Conservation (phyloP, 37 sponge, comb jelly and placozoan genomes). For the Chondrilla cf. caribensis region DNA sequence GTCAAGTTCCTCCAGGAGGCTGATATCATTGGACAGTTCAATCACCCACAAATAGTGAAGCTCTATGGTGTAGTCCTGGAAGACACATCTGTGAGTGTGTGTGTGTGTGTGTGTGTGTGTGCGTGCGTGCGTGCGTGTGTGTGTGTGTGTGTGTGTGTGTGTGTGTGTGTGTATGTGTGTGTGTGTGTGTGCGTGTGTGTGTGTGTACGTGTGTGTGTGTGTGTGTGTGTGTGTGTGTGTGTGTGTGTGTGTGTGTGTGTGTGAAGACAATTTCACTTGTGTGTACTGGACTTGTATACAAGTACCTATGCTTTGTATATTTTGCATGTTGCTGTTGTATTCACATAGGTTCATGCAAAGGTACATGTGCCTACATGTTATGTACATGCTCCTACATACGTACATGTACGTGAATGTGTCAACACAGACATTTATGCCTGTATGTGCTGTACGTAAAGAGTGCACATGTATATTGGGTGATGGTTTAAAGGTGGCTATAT, state of each 20-base stretch:
- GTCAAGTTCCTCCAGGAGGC: slow-evolving; percentile 22
- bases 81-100: background rate
- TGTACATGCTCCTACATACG: too few relatives aligned
- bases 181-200: background rate
- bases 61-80: slow-evolving; percentile 8
- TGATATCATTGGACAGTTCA: slow-evolving; percentile 19
- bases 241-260: background rate
- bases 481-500: too few relatives aligned
- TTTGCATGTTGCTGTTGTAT: background rate
- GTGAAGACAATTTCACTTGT: too few relatives aligned
- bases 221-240: background rate
- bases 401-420: too few relatives aligned
- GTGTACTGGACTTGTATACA: too few relatives aligned
- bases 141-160: background rate
- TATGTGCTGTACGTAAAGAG: too few relatives aligned
- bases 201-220: background rate
- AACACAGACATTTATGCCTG: too few relatives aligned
- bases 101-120: background rate
- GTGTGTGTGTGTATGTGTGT: background rate
- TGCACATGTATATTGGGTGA: too few relatives aligned
- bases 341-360: background rate
- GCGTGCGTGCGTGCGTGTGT: background rate
- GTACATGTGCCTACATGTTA: too few relatives aligned
- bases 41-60: background rate
- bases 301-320: background rate